A percentile compares a stretch with the other conserved stretches of the same genome.
These are phyloP conservation scores for Andrena fulva DNA, from an alignment of 2,888 invertebrate species.

Conservation along the genomic window DNA sequence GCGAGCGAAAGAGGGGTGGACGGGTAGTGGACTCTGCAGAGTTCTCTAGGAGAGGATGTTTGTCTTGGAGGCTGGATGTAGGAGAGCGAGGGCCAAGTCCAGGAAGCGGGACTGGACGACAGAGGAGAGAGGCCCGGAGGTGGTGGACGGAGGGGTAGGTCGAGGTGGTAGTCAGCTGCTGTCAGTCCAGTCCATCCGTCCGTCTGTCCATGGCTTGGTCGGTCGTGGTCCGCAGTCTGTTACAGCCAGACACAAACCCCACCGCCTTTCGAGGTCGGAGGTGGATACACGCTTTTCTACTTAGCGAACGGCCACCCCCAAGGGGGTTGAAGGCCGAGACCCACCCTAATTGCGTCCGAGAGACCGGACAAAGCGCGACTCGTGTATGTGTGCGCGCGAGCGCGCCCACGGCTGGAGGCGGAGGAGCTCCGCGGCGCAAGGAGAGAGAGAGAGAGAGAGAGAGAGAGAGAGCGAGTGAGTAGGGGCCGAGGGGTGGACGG, in stretches of 20 bases:
- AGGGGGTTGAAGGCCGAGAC: constrained; percentile 81
- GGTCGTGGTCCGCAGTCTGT: constrained; percentile 68
- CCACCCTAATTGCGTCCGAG: constrained; percentile 85
- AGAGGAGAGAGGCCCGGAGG: constrained; percentile 38
- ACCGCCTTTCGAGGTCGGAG: constrained; percentile 79
- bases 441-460: constrained; percentile 25
- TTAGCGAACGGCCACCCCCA: constrained; percentile 81
- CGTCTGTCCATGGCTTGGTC: constrained; percentile 57
- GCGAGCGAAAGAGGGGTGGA: background rate
- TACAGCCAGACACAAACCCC: constrained; percentile 71
- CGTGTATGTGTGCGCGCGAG: constrained; percentile 79
- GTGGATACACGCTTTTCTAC: constrained; percentile 85
- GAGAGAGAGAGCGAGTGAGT: constrained; percentile 53
- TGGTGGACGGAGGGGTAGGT: constrained; percentile 52
- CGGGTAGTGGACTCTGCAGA: background rate
- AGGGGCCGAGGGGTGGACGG: constrained; percentile 17
- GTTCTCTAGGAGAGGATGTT: constrained; percentile 63
- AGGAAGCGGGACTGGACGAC: constrained; percentile 70
- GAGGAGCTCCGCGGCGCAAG: background rate
- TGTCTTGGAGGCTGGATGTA: constrained; percentile 67
- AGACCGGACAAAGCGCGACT: constrained; percentile 84
- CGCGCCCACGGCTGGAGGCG: constrained; percentile 30
- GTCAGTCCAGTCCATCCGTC: constrained; percentile 76
- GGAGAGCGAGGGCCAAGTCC: constrained; percentile 63
- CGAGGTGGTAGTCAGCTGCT: constrained; percentile 78